Evolutionary conservation across 2,888 invertebrate species (phyloP).

Genomic region (Platycnemis pennipes): DNA sequence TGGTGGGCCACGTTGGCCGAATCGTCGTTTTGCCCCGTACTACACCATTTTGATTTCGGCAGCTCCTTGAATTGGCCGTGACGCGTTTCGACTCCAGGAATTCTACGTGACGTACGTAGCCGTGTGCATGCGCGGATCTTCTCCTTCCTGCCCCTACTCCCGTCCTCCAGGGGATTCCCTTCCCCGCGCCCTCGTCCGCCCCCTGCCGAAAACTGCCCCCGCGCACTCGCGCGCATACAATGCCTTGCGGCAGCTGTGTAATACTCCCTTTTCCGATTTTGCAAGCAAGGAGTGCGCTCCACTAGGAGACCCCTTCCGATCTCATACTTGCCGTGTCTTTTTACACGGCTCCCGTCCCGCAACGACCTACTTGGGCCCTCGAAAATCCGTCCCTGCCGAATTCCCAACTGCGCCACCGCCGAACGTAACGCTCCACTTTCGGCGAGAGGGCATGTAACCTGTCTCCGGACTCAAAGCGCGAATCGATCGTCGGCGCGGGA

Average conservation of each 20-base stretch:
- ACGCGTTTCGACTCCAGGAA: conserved; percentile 41
- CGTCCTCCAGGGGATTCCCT: neutral
- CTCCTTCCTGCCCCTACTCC: neutral
- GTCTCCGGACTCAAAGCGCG: neutral
- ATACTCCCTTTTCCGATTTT: conserved; percentile 51
- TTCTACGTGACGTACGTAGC: conserved; percentile 2
- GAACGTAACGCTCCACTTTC: conserved; percentile 60
- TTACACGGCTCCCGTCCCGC: conserved; percentile 45
- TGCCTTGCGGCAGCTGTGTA: conserved; percentile 48
- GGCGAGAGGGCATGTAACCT: neutral
- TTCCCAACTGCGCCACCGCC: neutral
- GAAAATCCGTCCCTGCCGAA: conserved; percentile 16
- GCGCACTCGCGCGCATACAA: conserved; percentile 65
- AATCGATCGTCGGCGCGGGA: conserved; percentile 50
- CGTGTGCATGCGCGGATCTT: conserved; percentile 42
- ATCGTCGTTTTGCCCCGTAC: neutral
- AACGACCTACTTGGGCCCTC: conserved; percentile 57
- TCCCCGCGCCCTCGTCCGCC: neutral
- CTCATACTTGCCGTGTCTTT: conserved; percentile 54
- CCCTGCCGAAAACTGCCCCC: conserved; percentile 33
- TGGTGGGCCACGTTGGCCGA: neutral
- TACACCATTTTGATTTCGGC: conserved; percentile 25
- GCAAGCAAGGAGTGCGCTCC: conserved; percentile 60
- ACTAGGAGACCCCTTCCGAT: conserved; percentile 47
- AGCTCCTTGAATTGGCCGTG: conserved; percentile 25